A percentile compares a stretch with the other conserved stretches of the same genome.
These are phyloP conservation scores for Poecile montanus DNA, from an alignment of 2,797 vertebrate species.

Conservation along the genomic window DNA sequence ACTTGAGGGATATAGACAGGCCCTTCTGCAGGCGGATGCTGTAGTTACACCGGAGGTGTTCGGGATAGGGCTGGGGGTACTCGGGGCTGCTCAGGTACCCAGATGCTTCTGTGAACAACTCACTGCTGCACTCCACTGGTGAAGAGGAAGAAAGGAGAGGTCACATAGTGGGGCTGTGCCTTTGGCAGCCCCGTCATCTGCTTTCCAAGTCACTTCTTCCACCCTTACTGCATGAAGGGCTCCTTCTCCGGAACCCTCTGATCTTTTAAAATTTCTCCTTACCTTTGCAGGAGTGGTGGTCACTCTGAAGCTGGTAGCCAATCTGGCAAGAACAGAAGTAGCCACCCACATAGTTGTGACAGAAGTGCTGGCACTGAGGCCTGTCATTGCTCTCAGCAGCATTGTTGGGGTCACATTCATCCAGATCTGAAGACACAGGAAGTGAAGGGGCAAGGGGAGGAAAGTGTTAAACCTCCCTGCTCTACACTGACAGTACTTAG, in stretches of 20 bases:
- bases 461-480: not conserved
- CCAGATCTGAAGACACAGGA: slow-evolving; percentile 63
- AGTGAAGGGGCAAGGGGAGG: not conserved
- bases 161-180: not conserved
- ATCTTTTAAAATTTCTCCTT: not conserved
- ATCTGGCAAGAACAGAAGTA: slow-evolving; percentile 88
- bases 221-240: not conserved
- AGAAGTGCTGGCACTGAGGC: slow-evolving; percentile 84
- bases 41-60: slow-evolving; percentile 77
- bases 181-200: not conserved
- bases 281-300: slow-evolving; percentile 77
- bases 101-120: slow-evolving; percentile 69
- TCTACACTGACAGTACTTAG: not conserved
- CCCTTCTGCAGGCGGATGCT: slow-evolving; percentile 78
- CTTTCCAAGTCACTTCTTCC: not conserved
- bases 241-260: not conserved
- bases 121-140: slow-evolving; percentile 75
- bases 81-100: slow-evolving; percentile 78
- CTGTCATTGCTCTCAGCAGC: not conserved
- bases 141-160: not conserved
- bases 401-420: slow-evolving; percentile 69
- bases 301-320: slow-evolving; percentile 82
- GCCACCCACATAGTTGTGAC: slow-evolving; percentile 89
- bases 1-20: slow-evolving; percentile 68
- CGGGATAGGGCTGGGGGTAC: slow-evolving; percentile 76